A percentile compares a stretch with the other conserved stretches of the same genome.
Evolutionary conservation across 2,888 invertebrate species (phyloP).

Genomic region (Patella pellucida): DNA sequence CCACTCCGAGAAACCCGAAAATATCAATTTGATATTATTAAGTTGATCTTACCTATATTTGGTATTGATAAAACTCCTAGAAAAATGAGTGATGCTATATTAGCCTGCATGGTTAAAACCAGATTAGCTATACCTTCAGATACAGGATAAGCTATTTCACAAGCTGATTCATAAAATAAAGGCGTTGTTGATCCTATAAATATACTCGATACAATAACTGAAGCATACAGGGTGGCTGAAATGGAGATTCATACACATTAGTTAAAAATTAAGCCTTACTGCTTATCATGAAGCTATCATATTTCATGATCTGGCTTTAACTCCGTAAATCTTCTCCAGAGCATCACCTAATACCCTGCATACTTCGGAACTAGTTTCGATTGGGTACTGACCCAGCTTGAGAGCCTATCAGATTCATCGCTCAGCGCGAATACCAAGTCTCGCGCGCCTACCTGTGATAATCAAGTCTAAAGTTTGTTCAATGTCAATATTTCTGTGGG

Average conservation of each 20-base stretch:
- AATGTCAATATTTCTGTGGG: background rate
- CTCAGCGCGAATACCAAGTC: too few relatives aligned
- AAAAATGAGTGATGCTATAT: conserved; percentile 42
- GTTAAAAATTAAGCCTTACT: background rate
- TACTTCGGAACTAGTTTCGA: too few relatives aligned
- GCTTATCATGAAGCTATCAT: too few relatives aligned
- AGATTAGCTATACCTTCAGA: conserved; percentile 52
- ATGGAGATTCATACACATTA: conserved; percentile 9
- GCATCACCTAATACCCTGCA: too few relatives aligned
- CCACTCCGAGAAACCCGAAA: too few relatives aligned
- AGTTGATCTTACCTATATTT: conserved; percentile 34
- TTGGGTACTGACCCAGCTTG: too few relatives aligned
- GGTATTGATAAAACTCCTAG: conserved; percentile 37
- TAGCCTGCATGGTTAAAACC: conserved; percentile 41
- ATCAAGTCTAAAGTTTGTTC: background rate
- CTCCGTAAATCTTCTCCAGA: too few relatives aligned
- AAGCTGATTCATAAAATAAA: conserved; percentile 52
- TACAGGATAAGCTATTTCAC: conserved; percentile 53
- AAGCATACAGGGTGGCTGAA: conserved; percentile 43
- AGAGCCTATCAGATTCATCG: too few relatives aligned
- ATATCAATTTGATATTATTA: too few relatives aligned
- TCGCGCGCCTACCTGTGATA: too few relatives aligned
- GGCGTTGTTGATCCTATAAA: conserved; percentile 45
- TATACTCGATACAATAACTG: conserved; percentile 36
- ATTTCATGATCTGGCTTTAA: too few relatives aligned